Percentiles rank a stretch among this genome's conserved stretches.
These are phyloP conservation scores for Stratiomys singularior DNA, from an alignment of 2,888 invertebrate species.

Conservation along the genomic window DNA sequence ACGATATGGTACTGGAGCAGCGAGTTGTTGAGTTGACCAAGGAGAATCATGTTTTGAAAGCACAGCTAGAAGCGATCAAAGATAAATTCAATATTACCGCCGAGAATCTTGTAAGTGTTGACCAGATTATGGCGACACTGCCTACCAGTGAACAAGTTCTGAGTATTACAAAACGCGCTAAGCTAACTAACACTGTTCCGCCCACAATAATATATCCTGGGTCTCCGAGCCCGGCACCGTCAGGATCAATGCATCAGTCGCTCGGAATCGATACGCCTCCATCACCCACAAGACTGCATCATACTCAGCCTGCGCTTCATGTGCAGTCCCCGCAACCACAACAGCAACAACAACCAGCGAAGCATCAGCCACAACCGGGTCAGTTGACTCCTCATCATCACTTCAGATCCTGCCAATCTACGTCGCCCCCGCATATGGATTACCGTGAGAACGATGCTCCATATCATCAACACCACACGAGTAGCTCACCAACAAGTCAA, in stretches of 20 bases:
- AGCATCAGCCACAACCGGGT: conserved; percentile 43
- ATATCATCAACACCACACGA: conserved; percentile 7
- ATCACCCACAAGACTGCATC: conserved; percentile 48
- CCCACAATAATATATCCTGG: conserved; percentile 70
- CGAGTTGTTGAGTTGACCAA: conserved; percentile 93
- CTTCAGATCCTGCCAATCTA: conserved; percentile 54
- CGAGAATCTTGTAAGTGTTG: conserved; percentile 86
- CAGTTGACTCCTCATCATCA: conserved; percentile 45
- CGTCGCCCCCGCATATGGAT: conserved; percentile 51
- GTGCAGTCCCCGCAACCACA: conserved; percentile 41
- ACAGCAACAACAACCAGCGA: conserved; percentile 59
- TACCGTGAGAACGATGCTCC: conserved; percentile 51
- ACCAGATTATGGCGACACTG: conserved; percentile 86
- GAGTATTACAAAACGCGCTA: conserved; percentile 79
- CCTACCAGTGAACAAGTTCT: conserved; percentile 87
- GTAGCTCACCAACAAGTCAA: conserved; percentile 40
- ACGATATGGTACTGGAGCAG: conserved; percentile 96
- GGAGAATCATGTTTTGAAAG: conserved; percentile 93
- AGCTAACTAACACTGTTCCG: conserved; percentile 65
- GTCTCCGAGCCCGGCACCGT: conserved; percentile 70
- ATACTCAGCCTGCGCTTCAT: conserved; percentile 11
- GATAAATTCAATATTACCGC: conserved; percentile 93
- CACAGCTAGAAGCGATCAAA: conserved; percentile 91
- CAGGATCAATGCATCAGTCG: conserved; percentile 72
- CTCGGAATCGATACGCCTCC: conserved; percentile 55